Conservation (phyloP, 2,888 invertebrate genomes). For the Sphaerophoria taeniata region DNA sequence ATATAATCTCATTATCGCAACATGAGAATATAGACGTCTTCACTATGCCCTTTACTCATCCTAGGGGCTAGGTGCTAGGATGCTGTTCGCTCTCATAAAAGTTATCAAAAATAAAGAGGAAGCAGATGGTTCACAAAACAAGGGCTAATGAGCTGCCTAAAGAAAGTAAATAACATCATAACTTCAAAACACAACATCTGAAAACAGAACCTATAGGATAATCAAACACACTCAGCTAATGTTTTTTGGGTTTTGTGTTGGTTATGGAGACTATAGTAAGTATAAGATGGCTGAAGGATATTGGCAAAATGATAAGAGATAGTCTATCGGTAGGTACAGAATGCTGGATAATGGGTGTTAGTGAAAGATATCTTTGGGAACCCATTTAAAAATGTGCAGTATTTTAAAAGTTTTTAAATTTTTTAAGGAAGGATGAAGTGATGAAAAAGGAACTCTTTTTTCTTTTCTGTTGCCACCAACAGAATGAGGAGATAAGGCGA, state of each 20-base stretch:
- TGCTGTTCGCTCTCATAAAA: constrained; percentile 27
- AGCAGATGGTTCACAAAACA: constrained; percentile 56
- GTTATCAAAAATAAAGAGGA: constrained; percentile 45
- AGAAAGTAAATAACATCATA: constrained; percentile 49
- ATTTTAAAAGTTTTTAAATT: constrained; percentile 16
- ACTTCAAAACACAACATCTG: constrained; percentile 31
- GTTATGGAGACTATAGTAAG: constrained; percentile 16
- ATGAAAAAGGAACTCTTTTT: not conserved
- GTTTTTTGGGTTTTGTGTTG: constrained; percentile 16
- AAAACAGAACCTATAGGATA: constrained; percentile 30
- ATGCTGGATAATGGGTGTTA: constrained; percentile 18
- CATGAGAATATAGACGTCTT: not conserved
- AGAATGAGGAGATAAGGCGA: too few relatives aligned
- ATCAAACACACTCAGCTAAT: constrained; percentile 53
- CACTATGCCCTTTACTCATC: not conserved
- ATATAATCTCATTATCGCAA: constrained; percentile 29
- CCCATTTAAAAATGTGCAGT: constrained; percentile 16
- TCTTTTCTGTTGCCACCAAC: too few relatives aligned
- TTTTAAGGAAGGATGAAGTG: not conserved
- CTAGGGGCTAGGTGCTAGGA: too few relatives aligned
- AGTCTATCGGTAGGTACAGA: not conserved
- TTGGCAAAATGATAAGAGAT: constrained; percentile 14
- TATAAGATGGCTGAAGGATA: not conserved
- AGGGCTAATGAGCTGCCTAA: constrained; percentile 52
- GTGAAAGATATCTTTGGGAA: constrained; percentile 15